These are phyloP conservation scores for Sipha maydis DNA, from an alignment of 2,888 invertebrate species.

Conservation along the genomic window DNA sequence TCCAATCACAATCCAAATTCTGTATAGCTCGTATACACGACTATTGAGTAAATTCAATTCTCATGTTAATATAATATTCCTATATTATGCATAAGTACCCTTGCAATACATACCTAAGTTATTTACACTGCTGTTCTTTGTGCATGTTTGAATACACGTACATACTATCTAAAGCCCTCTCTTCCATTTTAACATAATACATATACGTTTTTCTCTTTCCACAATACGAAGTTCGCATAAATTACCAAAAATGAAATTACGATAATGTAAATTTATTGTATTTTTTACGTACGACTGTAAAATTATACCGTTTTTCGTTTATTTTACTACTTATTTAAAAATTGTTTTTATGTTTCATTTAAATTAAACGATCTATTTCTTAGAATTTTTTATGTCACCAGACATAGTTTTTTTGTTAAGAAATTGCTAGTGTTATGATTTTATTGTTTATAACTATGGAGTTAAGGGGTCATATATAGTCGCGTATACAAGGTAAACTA, in stretches of 20 bases:
- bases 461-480: too few relatives aligned
- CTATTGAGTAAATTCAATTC: constrained; percentile 32
- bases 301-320: too few relatives aligned
- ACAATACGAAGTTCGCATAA: neutral
- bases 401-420: too few relatives aligned
- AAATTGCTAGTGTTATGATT: too few relatives aligned
- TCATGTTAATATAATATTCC: constrained; percentile 37
- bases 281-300: neutral
- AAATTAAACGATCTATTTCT: too few relatives aligned
- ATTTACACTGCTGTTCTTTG: constrained; percentile 18
- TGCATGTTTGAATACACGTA: neutral
- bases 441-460: too few relatives aligned
- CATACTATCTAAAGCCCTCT: constrained; percentile 1
- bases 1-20: constrained; percentile 30
- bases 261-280: neutral
- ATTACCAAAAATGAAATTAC: constrained; percentile 9
- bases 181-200: neutral
- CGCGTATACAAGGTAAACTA: too few relatives aligned
- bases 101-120: constrained; percentile 18
- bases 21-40: neutral
- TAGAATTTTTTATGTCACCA: too few relatives aligned
- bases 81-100: neutral
- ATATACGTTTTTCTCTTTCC: neutral
- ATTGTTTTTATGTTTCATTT: too few relatives aligned
- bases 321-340: too few relatives aligned